phyloP scores from a whole-genome alignment of 2,113 vertebrate species.

The Platysteira castanea region DNA sequence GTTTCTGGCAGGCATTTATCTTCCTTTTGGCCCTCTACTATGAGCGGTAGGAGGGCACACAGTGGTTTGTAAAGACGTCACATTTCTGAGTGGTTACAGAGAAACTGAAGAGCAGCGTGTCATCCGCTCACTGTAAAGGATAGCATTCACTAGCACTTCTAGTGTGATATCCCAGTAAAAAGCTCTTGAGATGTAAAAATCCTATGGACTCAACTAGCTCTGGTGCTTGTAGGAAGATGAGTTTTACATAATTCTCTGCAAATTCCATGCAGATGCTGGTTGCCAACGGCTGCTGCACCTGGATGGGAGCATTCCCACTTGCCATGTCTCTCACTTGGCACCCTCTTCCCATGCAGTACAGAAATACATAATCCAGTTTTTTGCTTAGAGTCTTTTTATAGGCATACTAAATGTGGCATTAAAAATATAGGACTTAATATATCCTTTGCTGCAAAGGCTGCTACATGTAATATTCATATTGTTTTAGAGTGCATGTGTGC shows the following conservation, averaged over 20 bases:
- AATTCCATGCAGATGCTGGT: not conserved
- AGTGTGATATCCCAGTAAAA: not conserved
- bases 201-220: not conserved
- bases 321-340: not conserved
- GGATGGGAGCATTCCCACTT: not conserved
- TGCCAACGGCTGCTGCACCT: constrained; percentile 11
- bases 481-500: not conserved
- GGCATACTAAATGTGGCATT: constrained; percentile 27
- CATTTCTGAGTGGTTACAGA: not conserved
- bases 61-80: not conserved
- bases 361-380: not conserved
- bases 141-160: not conserved
- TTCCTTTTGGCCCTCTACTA: not conserved
- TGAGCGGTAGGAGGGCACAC: not conserved
- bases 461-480: constrained; percentile 27
- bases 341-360: not conserved
- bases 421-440: constrained; percentile 38
- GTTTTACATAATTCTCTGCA: not conserved
- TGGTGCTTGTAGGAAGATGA: not conserved
- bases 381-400: constrained; percentile 39
- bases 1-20: not conserved
- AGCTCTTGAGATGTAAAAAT: not conserved
- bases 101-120: not conserved
- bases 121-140: not conserved
- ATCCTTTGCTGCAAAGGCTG: constrained; percentile 6